phyloP scores from a whole-genome alignment of 2,113 vertebrate genomes.

The Apteryx owenii region DNA sequence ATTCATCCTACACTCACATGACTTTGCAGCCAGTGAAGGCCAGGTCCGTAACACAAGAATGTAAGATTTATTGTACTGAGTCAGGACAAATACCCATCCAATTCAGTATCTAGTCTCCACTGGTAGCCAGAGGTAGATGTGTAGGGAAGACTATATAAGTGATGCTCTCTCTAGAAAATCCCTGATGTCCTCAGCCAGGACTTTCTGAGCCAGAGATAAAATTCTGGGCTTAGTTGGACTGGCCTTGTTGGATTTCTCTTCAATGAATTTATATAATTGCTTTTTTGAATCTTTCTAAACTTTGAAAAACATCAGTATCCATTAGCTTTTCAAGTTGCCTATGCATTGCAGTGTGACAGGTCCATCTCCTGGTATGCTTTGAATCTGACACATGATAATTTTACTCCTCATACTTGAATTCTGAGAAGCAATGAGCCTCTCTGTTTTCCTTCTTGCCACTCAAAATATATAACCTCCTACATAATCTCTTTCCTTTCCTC shows the following conservation, averaged over 20 bases:
- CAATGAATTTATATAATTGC: background rate
- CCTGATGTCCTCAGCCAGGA: background rate
- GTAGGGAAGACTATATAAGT: background rate
- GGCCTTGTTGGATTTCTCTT: background rate
- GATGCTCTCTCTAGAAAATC: background rate
- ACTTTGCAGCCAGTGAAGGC: background rate
- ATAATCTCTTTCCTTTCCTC: background rate
- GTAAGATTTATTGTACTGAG: background rate
- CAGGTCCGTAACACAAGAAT: background rate
- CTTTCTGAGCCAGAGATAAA: background rate
- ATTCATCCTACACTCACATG: background rate
- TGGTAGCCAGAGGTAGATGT: background rate
- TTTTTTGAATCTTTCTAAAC: background rate
- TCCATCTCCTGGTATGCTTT: background rate
- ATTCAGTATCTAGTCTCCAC: background rate
- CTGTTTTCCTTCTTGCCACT: background rate
- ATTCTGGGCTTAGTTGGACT: background rate
- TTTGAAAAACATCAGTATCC: background rate
- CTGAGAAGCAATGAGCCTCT: conserved; percentile 12
- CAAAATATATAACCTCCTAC: background rate
- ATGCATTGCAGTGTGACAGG: background rate
- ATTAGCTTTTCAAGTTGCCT: background rate
- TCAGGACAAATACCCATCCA: background rate
- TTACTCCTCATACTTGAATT: background rate
- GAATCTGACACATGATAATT: background rate